Percentiles rank a stretch among this genome's conserved stretches.
These are phyloP conservation scores for Tetramorium simillimum DNA, from an alignment of 1,140 invertebrate species.

Conservation along the genomic window DNA sequence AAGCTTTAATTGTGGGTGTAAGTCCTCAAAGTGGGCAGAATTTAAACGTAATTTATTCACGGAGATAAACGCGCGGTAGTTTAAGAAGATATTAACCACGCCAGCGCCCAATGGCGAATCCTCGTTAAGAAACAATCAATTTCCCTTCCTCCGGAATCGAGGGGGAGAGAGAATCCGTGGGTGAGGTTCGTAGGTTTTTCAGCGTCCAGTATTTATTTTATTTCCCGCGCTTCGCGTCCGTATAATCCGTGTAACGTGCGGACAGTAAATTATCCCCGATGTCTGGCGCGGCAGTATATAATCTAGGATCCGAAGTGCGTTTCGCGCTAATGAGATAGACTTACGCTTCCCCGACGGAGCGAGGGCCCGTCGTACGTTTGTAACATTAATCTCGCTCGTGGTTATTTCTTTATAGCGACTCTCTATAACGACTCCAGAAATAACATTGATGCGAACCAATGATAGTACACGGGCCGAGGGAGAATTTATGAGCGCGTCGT, in stretches of 20 bases:
- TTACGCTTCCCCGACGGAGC: conserved; percentile 13
- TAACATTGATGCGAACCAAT: conserved; percentile 27
- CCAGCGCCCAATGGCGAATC: background rate
- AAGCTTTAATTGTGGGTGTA: no score
- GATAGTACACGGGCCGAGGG: conserved; percentile 1
- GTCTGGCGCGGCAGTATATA: conserved; percentile 34
- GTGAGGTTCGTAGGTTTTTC: background rate
- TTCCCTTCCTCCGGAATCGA: background rate
- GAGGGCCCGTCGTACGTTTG: conserved; percentile 22
- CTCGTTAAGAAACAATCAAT: background rate
- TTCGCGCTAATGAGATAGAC: conserved; percentile 53
- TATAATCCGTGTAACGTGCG: conserved; percentile 47
- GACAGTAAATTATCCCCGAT: conserved; percentile 52
- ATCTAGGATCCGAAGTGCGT: conserved; percentile 55
- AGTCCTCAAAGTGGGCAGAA: background rate
- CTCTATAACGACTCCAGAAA: conserved; percentile 41
- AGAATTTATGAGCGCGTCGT: conserved; percentile 14
- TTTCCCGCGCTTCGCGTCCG: background rate
- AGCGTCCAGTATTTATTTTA: background rate
- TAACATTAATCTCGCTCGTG: conserved; percentile 51
- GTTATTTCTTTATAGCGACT: conserved; percentile 45
- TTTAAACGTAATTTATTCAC: background rate
- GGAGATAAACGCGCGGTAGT: background rate
- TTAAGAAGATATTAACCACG: background rate
- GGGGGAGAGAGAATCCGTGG: background rate